A percentile compares a stretch with the other conserved stretches of the same genome.
phyloP scores from a whole-genome alignment of 2,888 invertebrate species.

The Habrosyne pyritoides region DNA sequence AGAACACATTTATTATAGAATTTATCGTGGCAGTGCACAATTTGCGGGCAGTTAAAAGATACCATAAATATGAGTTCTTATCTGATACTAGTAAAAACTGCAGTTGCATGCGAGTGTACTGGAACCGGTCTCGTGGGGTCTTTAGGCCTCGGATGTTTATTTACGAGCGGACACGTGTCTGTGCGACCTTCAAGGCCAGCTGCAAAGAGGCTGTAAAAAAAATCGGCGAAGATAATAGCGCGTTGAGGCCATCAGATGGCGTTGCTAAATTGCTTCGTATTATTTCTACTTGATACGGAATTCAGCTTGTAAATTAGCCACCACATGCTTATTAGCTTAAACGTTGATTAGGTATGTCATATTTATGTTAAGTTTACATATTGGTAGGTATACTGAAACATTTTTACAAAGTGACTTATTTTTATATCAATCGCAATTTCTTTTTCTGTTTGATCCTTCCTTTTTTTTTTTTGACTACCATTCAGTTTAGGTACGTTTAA shows the following conservation, averaged over 20 bases:
- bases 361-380: not conserved
- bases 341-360: not conserved
- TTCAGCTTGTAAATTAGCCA: not conserved
- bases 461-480: too few relatives aligned
- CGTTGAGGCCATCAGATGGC: not conserved
- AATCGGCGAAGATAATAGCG: slow-evolving; percentile 23
- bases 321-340: not conserved
- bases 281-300: not conserved
- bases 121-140: slow-evolving; percentile 22
- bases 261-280: not conserved
- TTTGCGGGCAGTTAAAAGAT: slow-evolving; percentile 9
- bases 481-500: too few relatives aligned
- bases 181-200: slow-evolving; percentile 53
- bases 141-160: slow-evolving; percentile 28
- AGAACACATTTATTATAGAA: not conserved
- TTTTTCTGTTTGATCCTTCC: too few relatives aligned
- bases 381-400: too few relatives aligned
- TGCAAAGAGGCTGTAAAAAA: slow-evolving; percentile 25
- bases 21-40: slow-evolving; percentile 2
- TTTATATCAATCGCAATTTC: too few relatives aligned
- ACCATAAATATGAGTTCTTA: slow-evolving; percentile 7
- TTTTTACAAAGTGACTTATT: too few relatives aligned
- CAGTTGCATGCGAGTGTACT: not conserved
- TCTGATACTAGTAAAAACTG: slow-evolving; percentile 7
- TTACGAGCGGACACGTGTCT: slow-evolving; percentile 55